Percentiles rank a stretch among this genome's conserved stretches.
phyloP scores from a whole-genome alignment of 2,797 vertebrate genomes.

The Orientallactaga sibirica region DNA sequence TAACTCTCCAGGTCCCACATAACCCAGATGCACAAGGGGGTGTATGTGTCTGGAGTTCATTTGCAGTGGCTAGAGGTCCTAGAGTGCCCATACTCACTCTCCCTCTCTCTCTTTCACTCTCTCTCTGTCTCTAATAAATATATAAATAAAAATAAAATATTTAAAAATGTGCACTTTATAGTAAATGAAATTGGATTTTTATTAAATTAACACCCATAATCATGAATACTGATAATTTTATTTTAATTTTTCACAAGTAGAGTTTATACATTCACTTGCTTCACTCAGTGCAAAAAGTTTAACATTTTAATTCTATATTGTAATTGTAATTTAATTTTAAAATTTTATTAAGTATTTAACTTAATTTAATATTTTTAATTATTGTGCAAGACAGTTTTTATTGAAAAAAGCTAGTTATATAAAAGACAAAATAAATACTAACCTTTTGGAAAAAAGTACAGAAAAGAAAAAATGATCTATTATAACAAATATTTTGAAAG shows the following conservation, averaged over 20 bases:
- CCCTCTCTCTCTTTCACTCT: no score
- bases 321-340: constrained; percentile 44
- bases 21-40: no score
- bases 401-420: not conserved
- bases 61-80: no score
- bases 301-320: constrained; percentile 35
- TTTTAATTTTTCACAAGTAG: constrained; percentile 37
- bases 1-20: no score
- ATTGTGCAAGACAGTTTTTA: not conserved
- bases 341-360: constrained; percentile 42
- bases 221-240: constrained; percentile 37
- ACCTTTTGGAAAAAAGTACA: not conserved
- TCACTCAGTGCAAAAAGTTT: not conserved
- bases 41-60: no score
- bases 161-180: not conserved
- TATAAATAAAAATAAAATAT: no score
- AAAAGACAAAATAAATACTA: not conserved
- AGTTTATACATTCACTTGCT: constrained; percentile 26
- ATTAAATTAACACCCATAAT: constrained; percentile 31
- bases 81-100: no score
- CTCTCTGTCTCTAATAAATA: no score
- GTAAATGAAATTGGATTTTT: constrained; percentile 20
- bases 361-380: constrained; percentile 36
- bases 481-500: not conserved
- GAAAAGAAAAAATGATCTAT: not conserved